Percentiles rank a stretch among this genome's conserved stretches.
These are phyloP conservation scores for Perodicticus potto DNA, from an alignment of 2,797 vertebrate genomes.

Conservation along the genomic window DNA sequence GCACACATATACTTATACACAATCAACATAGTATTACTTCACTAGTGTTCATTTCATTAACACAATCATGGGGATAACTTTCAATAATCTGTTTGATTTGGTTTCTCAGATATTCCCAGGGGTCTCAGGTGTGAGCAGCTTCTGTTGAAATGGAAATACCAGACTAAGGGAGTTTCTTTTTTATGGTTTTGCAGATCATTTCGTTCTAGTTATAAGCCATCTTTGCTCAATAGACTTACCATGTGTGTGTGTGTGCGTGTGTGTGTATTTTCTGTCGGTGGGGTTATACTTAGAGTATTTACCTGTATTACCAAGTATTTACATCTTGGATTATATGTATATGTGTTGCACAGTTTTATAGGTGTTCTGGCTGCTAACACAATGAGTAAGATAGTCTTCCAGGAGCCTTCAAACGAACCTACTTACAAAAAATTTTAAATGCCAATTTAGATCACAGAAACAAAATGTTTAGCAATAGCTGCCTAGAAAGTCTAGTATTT, in stretches of 20 bases:
- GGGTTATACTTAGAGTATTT: no score
- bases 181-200: background rate
- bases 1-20: accelerated
- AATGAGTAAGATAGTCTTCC: background rate
- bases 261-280: no score
- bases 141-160: constrained; percentile 24
- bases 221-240: background rate
- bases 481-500: background rate
- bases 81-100: constrained; percentile 47
- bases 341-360: background rate
- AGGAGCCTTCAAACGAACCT: background rate
- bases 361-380: background rate
- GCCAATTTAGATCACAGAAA: background rate
- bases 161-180: background rate
- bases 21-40: background rate
- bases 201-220: background rate
- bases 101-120: background rate
- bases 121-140: background rate
- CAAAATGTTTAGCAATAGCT: background rate
- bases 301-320: no score
- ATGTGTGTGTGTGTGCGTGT: no score
- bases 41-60: background rate
- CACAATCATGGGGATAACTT: background rate
- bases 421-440: background rate
- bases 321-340: background rate